Evolutionary conservation across 2,888 invertebrate species (phyloP), one percentile per base, ranked within the genome.

Genomic region (Pollenia angustigena): DNA sequence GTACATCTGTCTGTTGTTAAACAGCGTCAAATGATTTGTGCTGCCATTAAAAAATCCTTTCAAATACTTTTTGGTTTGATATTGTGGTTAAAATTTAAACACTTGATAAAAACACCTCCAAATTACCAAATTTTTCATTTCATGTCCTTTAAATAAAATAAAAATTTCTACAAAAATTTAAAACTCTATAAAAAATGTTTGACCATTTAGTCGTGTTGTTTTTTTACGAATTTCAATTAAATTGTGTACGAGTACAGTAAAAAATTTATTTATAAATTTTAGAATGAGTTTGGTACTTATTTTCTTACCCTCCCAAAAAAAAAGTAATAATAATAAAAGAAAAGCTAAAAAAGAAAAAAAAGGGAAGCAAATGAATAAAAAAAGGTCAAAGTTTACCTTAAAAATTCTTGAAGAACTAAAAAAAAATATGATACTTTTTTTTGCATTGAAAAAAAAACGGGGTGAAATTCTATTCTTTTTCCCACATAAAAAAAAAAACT

Each of bases 311-410:
- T 32, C 6, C 4, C 2, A 32, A 32, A 32, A 32, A 32, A 32
- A 6, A 32, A 32, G 10, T 12, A 64, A 52, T n/a, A 69, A 69
- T 69, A 52, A 69, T 40, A 16, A 69, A 40, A 50, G n/a, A 32
- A 69, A 14, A 23, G 1, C 18, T 8, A 23, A 66, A 66, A 18
- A 46, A 32, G 32, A 52, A 32, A 16, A 40, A 32, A 69, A 40
- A 40, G 7, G 32, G 68, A 32, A 68, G 18, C 2, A n/a, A 40
- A 32, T 44, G 64, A 46, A 46, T 2, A 40, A 40, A 16, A 6
- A 48, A 50, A 32, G 68, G 66, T 32, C 42, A 23, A 50, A 68
- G 50, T 68, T 68, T 48, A 68, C 66, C 66, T 68, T 68, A 32
- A 68, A 68, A 48, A 18, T 46, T 64, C 14, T 18, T 64, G 7